Percentiles rank a stretch among this genome's conserved stretches.
Conservation (phyloP, 2,113 vertebrate species). For the Natator depressus region DNA sequence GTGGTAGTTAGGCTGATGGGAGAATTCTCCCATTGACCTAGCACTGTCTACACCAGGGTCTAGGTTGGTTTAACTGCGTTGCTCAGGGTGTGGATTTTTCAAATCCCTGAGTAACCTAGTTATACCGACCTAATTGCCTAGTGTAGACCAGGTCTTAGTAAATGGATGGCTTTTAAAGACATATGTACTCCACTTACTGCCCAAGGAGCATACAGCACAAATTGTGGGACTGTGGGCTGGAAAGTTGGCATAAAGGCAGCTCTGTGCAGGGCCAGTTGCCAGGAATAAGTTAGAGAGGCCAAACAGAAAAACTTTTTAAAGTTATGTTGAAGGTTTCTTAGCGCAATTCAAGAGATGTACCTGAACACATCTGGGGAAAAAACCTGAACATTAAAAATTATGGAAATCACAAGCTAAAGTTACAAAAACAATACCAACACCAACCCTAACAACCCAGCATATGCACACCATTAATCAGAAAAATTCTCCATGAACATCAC, state of each 20-base stretch:
- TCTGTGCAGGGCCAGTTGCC: neutral
- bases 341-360: conserved; percentile 8
- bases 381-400: neutral
- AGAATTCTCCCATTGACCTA: no score
- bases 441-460: neutral
- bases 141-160: neutral
- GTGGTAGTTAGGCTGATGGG: no score
- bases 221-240: neutral
- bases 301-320: neutral
- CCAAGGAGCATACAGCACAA: neutral
- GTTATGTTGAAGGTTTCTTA: neutral
- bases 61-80: no score
- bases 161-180: neutral
- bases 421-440: neutral
- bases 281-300: neutral
- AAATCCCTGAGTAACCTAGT: no score
- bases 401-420: neutral
- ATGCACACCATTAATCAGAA: neutral
- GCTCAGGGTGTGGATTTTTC: no score
- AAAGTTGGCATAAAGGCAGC: neutral
- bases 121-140: no score
- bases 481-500: neutral
- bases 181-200: neutral
- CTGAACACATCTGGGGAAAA: neutral
- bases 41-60: no score